Conservation (phyloP, 2,113 vertebrate genomes). For the Lagenorhynchus albirostris region DNA sequence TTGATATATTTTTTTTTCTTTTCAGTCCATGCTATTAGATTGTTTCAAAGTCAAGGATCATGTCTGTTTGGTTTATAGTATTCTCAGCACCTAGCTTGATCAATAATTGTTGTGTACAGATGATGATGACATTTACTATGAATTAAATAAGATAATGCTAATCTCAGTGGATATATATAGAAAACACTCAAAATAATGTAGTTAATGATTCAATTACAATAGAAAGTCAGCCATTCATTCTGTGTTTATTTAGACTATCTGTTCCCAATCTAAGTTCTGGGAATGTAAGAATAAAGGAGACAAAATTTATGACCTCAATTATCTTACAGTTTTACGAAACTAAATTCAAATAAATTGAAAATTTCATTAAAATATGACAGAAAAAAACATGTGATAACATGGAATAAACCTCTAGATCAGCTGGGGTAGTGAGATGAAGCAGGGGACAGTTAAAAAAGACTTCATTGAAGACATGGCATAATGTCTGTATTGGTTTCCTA, state of each 20-base stretch:
- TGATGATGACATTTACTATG: not conserved
- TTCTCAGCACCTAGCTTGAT: not conserved
- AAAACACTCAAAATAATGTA: not conserved
- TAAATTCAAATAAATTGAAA: not conserved
- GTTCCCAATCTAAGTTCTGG: not conserved
- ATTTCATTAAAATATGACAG: not conserved
- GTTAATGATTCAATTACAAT: not conserved
- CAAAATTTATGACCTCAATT: not conserved
- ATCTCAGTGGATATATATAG: not conserved
- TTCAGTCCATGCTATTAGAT: not conserved
- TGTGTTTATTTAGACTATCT: not conserved
- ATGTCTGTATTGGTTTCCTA: not conserved
- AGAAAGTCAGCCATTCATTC: not conserved
- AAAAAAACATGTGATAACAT: not conserved
- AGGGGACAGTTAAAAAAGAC: not conserved
- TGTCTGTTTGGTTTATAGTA: not conserved
- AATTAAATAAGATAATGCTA: not conserved
- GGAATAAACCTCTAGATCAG: not conserved
- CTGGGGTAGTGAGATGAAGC: not conserved
- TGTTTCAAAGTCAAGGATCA: not conserved
- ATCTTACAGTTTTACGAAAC: not conserved
- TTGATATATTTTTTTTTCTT: not conserved
- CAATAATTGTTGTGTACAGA: not conserved
- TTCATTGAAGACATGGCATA: not conserved
- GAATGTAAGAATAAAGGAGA: not conserved